Evolutionary conservation across 2,888 invertebrate genomes (phyloP).

Genomic region (Hedya salicella): DNA sequence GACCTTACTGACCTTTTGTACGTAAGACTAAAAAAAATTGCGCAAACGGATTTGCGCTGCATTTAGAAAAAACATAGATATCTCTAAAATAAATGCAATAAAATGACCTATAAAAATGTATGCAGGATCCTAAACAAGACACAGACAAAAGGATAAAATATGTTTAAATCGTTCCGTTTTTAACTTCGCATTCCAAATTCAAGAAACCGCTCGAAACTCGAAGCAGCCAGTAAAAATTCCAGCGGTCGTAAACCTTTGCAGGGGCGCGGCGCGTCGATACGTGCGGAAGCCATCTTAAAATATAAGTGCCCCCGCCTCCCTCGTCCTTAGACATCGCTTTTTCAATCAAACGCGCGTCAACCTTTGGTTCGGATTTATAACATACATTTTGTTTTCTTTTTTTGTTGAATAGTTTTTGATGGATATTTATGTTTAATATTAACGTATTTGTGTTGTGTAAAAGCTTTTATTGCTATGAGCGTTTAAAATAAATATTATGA

Average conservation of each 20-base stretch:
- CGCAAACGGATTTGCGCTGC: no score
- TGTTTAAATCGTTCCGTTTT: constrained; percentile 13
- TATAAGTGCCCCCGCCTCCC: constrained; percentile 70
- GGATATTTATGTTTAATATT: background rate
- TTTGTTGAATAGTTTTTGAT: background rate
- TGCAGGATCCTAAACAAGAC: no score
- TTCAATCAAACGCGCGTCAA: constrained; percentile 68
- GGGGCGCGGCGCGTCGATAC: constrained; percentile 75
- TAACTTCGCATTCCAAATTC: constrained; percentile 3
- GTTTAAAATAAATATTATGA: no score
- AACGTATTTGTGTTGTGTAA: no score
- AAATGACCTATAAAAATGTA: no score
- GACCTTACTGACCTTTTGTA: no score
- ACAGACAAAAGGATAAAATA: no score
- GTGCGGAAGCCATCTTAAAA: constrained; percentile 84
- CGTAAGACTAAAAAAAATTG: no score
- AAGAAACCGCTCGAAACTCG: constrained; percentile 6
- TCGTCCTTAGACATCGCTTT: constrained; percentile 79
- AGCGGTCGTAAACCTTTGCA: constrained; percentile 61
- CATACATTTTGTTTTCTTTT: background rate
- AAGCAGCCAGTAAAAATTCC: constrained; percentile 33
- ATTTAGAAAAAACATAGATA: no score
- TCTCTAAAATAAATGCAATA: no score
- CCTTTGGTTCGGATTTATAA: constrained; percentile 57
- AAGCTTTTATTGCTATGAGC: no score